Evolutionary conservation across 2,888 invertebrate species (phyloP), one percentile per base, ranked within the genome.

Genomic region (Campoplex nolae): DNA sequence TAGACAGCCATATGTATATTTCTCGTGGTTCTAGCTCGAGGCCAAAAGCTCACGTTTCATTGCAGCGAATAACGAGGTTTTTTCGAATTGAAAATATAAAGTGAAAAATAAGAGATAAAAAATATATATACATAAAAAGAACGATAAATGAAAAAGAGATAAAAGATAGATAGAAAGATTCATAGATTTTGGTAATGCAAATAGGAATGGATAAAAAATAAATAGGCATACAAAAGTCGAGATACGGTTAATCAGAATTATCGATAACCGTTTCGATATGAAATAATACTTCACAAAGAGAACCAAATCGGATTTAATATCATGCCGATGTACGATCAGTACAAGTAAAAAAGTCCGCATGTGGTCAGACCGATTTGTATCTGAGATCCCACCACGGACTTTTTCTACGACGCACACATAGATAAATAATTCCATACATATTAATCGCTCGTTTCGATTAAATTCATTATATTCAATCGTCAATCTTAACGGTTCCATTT

Each of bases 31-130:
- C 42, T 42, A 32, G 68, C 68, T 82, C 58, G 68, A 82, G 75
- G 42, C 68, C 48, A 58, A 70, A 70, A 58, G 58, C 45, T 48
- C 38, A 70, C 62, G 65, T 77, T 83, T 48, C 71, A 77, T 77
- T 77, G 8, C 62, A 65, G 28, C 35, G 65, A 51, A 70, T 51
- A 23, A 23, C 8, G 62, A 13, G 23, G 38, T 48, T 77, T 70
- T 48, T 65, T 83, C 71, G 23, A 70, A 28, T 71, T 71, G 71
- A 42, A 77, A 77, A 74, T 81, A 74, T 23, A 58, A 73, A 51
- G 51, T 45, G 73, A 56, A 35, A 16, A 42, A 67, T 54, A 23
- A 45, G 45, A 23, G 23, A 23, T 23, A 23, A 23, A 23, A 23
- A 56, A 42, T n/a, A 32, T 42, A 45, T 18, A 58, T 58, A 18